Percentiles rank a stretch among this genome's conserved stretches.
phyloP scores from a whole-genome alignment of 1,140 invertebrate species.

The Drosophila trapezifrons region DNA sequence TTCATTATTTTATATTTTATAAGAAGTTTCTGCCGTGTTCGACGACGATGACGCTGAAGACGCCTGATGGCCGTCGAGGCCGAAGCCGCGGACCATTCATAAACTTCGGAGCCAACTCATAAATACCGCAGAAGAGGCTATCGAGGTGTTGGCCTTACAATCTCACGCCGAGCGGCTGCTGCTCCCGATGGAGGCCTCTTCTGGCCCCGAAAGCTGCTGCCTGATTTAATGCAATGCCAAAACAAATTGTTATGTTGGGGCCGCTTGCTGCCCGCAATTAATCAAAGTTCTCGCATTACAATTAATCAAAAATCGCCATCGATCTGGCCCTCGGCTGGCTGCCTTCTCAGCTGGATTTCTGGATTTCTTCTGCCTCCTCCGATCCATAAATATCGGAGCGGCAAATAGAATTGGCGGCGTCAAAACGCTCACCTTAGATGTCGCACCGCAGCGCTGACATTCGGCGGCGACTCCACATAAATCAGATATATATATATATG shows the following conservation, averaged over 20 bases:
- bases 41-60: constrained; percentile 4
- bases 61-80: constrained; percentile 43
- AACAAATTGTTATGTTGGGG: constrained; percentile 78
- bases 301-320: constrained; percentile 72
- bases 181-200: not conserved
- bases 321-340: constrained; percentile 5
- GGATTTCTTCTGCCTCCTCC: constrained; percentile 1
- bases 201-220: not conserved
- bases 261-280: constrained; percentile 70
- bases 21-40: too few species aligned
- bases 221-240: constrained; percentile 80
- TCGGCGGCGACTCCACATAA: constrained; percentile 13
- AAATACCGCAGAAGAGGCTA: constrained; percentile 38
- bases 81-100: constrained; percentile 61
- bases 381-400: constrained; percentile 7
- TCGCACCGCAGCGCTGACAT: constrained; percentile 30
- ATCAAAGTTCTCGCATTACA: constrained; percentile 80
- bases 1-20: too few species aligned
- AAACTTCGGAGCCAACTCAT: constrained; percentile 64
- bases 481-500: constrained; percentile 18
- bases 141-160: constrained; percentile 73
- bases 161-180: constrained; percentile 52
- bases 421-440: constrained; percentile 65
- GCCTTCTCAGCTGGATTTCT: constrained; percentile 12
- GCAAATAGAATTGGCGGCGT: constrained; percentile 78